Evolutionary conservation across 2,797 vertebrate genomes (phyloP).

Genomic region (Pangasius mekongensis): DNA sequence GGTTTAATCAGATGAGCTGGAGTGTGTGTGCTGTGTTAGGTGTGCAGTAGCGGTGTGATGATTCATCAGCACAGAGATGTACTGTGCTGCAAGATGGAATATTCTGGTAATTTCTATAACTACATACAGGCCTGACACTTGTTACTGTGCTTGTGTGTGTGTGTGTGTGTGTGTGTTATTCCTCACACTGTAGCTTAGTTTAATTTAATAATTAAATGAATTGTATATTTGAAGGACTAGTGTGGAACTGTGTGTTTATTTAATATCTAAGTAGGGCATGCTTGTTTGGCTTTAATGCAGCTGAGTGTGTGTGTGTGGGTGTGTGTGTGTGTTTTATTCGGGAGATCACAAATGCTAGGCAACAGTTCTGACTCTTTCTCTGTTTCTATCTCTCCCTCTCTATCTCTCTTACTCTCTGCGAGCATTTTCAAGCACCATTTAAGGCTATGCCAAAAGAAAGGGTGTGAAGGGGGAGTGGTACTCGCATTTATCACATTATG

Average conservation of each 20-base stretch:
- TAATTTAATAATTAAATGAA: neutral
- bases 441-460: slow-evolving; percentile 66
- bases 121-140: neutral
- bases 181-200: neutral
- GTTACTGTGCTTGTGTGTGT: neutral
- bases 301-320: neutral
- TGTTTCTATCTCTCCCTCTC: neutral
- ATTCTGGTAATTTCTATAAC: neutral
- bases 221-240: neutral
- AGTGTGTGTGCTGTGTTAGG: neutral
- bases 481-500: neutral
- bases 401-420: slow-evolving; percentile 14
- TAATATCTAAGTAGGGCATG: slow-evolving; percentile 47
- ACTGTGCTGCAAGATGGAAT: neutral
- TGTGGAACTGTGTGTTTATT: neutral
- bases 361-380: slow-evolving; percentile 53
- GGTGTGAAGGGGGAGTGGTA: slow-evolving; percentile 22
- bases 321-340: slow-evolving; percentile 49
- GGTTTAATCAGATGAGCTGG: neutral
- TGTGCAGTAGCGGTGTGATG: neutral
- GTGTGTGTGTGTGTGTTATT: neutral
- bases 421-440: slow-evolving; percentile 67
- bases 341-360: slow-evolving; percentile 66
- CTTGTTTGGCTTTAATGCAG: slow-evolving; percentile 50
- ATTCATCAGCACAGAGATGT: neutral